Base-by-base conservation (phyloP, 2,797 vertebrate species). In the Propithecus perrieri region DNA sequence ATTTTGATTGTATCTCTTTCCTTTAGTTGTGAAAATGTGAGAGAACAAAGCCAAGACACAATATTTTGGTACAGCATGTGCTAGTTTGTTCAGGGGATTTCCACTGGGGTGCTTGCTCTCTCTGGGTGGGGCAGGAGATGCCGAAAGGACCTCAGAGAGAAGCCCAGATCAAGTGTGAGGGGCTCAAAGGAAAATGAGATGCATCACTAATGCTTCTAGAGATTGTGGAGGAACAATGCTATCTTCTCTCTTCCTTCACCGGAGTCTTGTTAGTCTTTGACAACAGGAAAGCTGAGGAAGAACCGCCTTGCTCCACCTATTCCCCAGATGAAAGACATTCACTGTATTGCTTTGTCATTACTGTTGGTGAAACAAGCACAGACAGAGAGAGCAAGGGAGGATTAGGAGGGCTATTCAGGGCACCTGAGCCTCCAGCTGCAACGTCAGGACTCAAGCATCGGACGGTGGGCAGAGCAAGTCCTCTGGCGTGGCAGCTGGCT, bases 11-110 rank as follows among this genome's bases (percentile, higher is more conserved):
- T 98, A 98, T 98, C 98, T 98, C 97, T 89, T 98, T 98, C 97
- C 97, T 98, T 98, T 98, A 98, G 98, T 98, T 97, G 97, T 98
- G 97, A 96, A 97, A 78, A 86, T 94, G 92, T 97, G 97, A 97
- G 97, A 95, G 96, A 98, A 98, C 98, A 99, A 97, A 98, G 98
- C 79, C 95, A 98, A 97, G 96, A 75, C 98, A 98, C 97, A 98
- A 98, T 98, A 98, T 99, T 99, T 98, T 98, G 63, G 88, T 98
- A 97, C 96, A 98, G 97, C 91, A 43, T 95, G 96, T 98, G 97
- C 98, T 98, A 46, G 97, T 97, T 98, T 97, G 55, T 89, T 98
- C 85, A 95, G 98, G 98, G 98, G 98, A 98, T 99, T 99, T 99
- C 98, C 98, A 98, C 97, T 95, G 85, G 91, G 97, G 90, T 79